These are phyloP conservation scores for Sarcophaga bullata DNA, from an alignment of 1,140 invertebrate species.

Conservation along the genomic window DNA sequence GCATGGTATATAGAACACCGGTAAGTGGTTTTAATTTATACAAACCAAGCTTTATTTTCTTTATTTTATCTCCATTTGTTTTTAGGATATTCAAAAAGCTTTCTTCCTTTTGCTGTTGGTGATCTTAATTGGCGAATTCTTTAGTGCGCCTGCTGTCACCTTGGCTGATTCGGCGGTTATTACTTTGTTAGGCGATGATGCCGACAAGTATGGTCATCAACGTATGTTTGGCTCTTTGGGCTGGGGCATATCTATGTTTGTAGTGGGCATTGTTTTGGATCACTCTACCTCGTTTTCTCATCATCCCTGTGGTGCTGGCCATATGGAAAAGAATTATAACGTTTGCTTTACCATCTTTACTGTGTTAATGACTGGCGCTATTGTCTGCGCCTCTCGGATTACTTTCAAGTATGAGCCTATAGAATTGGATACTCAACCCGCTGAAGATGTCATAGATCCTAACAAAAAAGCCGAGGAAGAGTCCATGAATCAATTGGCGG, in stretches of 20 bases:
- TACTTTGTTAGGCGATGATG: constrained; percentile 89
- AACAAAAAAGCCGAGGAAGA: constrained; percentile 74
- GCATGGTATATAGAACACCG: constrained; percentile 84
- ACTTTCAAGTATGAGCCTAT: constrained; percentile 80
- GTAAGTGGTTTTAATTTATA: constrained; percentile 58
- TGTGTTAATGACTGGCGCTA: constrained; percentile 94
- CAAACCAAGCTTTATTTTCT: not conserved
- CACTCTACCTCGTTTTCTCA: constrained; percentile 91
- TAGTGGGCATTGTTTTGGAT: constrained; percentile 97
- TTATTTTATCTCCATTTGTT: not conserved
- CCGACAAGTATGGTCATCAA: constrained; percentile 94
- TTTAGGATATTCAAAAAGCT: constrained; percentile 91
- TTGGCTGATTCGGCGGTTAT: constrained; percentile 96
- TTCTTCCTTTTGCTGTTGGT: constrained; percentile 94
- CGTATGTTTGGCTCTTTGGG: constrained; percentile 98
- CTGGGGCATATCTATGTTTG: constrained; percentile 98
- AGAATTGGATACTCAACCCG: constrained; percentile 55
- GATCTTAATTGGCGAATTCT: constrained; percentile 97
- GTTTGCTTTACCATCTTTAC: constrained; percentile 98
- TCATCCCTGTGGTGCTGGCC: constrained; percentile 89
- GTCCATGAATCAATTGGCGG: constrained; percentile 81
- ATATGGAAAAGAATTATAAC: constrained; percentile 96
- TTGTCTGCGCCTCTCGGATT: constrained; percentile 91
- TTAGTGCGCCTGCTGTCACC: constrained; percentile 95
- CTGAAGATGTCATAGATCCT: constrained; percentile 52